Base-by-base conservation (phyloP, 2,888 invertebrate species). In the Heteromurus nitidus region DNA sequence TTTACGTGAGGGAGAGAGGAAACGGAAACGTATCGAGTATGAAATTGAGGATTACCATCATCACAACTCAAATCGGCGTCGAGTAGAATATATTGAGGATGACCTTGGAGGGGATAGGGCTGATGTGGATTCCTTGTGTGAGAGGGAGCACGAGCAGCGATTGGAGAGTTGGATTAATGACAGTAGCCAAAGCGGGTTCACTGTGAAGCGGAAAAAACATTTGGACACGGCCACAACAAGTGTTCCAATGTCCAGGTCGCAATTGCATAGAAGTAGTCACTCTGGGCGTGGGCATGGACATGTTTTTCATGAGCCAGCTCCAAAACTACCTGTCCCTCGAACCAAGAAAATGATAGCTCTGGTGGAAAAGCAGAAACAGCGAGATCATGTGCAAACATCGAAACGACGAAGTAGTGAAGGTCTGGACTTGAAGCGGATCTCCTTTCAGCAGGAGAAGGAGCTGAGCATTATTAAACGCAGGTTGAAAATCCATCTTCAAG, bases 271-370 rank as follows among this genome's bases (percentile, higher is more conserved):
- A 55, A 53, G 20, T 55, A 22, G 28, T 16, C 50, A 36, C 9
- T 7, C 36, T 7, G 7, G 9, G 7, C 36, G 13, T 36, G n/a
- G n/a, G n/a, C n/a, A n/a, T n/a, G n/a, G 7, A 36, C 50, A 72
- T 28, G 72, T 72, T 1, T 80, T 80, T 31, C 80, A 80, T 18
- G 80, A 72, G 30, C 80, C 80, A 13, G 80, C 80, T 11, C 80
- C 80, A 13, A 80, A 80, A 30, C 18, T 58, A 1, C 20, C 55
- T 13, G 53, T 20, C 1, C 20, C 70, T 2, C 26, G 72, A 2
- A 24, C 22, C 1, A 70, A 65, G 44, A 80, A 80, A 67, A 80
- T 80, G 80, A 16, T 80, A 22, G 58, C 65, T 1, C 65, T 18
- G 20, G 80, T 80, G 16, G 72, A 72, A 26, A 50, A 70, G 26